A percentile compares a stretch with the other conserved stretches of the same genome.
These are phyloP conservation scores for Protophormia terraenovae DNA, from an alignment of 2,888 invertebrate species.

Conservation along the genomic window DNA sequence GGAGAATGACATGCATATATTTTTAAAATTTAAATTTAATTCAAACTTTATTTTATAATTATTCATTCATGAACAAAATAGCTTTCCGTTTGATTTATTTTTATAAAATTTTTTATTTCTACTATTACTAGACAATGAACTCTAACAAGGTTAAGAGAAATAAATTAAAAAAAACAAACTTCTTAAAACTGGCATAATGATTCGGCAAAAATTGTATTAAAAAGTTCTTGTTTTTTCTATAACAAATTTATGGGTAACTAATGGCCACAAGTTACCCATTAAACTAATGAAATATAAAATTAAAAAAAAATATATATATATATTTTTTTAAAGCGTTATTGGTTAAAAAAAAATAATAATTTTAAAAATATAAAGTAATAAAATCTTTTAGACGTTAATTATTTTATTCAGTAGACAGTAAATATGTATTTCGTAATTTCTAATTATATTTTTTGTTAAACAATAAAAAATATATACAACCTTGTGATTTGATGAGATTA, in stretches of 20 bases:
- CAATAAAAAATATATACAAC: slow-evolving; percentile 16
- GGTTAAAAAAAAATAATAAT: background rate
- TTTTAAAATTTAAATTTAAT: too few species aligned
- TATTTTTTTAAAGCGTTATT: too few species aligned
- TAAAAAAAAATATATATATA: background rate
- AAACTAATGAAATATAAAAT: background rate
- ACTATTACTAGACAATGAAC: slow-evolving; percentile 34
- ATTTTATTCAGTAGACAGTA: background rate
- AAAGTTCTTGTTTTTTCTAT: background rate
- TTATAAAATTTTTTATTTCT: background rate
- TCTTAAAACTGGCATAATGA: background rate
- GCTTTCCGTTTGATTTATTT: background rate
- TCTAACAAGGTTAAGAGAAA: slow-evolving; percentile 26
- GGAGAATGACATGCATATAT: too few species aligned
- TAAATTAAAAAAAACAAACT: background rate
- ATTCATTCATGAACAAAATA: background rate
- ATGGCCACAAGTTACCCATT: slow-evolving; percentile 26
- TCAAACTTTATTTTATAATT: background rate
- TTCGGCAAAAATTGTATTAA: background rate
- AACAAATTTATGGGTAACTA: background rate
- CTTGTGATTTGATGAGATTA: slow-evolving; percentile 30
- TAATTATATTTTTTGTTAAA: background rate
- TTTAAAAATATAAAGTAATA: too few species aligned
- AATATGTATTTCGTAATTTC: background rate
- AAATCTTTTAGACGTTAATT: too few species aligned